A percentile compares a stretch with the other conserved stretches of the same genome.
Conservation (phyloP, 2,888 invertebrate species). For the Pristionchus exspectatus region DNA sequence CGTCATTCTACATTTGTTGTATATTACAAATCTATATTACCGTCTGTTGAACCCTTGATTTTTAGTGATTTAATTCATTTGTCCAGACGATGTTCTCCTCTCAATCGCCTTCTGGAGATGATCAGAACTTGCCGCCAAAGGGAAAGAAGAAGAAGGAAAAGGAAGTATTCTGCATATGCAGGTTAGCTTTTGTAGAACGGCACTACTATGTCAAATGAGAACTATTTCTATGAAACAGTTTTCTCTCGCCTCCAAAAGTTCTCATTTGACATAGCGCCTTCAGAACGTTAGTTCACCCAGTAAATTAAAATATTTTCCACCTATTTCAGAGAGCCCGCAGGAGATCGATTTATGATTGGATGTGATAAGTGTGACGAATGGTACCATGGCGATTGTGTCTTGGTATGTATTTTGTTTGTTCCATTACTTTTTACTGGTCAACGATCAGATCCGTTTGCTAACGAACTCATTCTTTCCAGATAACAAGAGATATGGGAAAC, state of each 20-base stretch:
- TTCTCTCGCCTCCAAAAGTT: no score
- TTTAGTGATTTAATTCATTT: no score
- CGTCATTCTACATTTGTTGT: no score
- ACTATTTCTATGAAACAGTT: no score
- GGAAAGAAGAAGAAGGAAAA: background rate
- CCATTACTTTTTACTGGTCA: background rate
- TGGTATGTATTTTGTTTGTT: background rate
- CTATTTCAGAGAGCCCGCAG: constrained; percentile 3
- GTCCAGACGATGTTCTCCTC: background rate
- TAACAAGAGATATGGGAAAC: background rate
- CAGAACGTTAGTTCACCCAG: background rate
- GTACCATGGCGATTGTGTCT: constrained; percentile 50
- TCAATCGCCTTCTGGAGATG: background rate
- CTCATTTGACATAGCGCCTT: no score
- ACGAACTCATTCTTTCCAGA: background rate
- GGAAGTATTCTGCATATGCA: constrained; percentile 5
- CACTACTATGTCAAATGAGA: no score
- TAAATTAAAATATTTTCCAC: background rate
- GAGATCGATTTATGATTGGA: constrained; percentile 31
- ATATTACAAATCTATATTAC: no score
- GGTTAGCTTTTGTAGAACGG: background rate
- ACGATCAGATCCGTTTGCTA: background rate
- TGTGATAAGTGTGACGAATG: constrained; percentile 49
- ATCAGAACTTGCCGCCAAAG: background rate
- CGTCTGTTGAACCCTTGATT: no score